phyloP scores from a whole-genome alignment of 2,888 invertebrate genomes.

The Drosophila histrio region DNA sequence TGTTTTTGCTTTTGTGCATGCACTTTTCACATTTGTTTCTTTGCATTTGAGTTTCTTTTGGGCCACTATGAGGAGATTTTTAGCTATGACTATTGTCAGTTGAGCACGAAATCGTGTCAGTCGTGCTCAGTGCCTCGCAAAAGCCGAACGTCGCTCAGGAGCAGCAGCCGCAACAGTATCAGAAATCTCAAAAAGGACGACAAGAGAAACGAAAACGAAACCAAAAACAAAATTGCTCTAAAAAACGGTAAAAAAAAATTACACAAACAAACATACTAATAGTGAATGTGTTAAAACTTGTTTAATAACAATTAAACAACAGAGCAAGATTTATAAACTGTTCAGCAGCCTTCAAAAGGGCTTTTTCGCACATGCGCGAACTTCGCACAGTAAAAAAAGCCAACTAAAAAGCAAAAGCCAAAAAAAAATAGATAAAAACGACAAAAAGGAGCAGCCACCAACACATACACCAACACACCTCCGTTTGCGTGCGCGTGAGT shows the following conservation, averaged over 20 bases:
- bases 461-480: conserved; percentile 35
- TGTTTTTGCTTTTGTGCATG: conserved; percentile 58
- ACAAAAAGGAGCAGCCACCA: conserved; percentile 63
- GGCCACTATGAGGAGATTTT: conserved; percentile 61
- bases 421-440: conserved; percentile 74
- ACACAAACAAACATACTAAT: conserved; percentile 27
- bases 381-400: conserved; percentile 49
- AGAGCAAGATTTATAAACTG: conserved; percentile 14
- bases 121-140: conserved; percentile 81
- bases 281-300: conserved; percentile 45
- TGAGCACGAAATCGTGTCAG: conserved; percentile 75
- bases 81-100: conserved; percentile 73
- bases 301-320: conserved; percentile 8
- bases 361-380: conserved; percentile 74
- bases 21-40: conserved; percentile 70
- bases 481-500: conserved; percentile 22
- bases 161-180: conserved; percentile 26
- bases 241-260: conserved; percentile 8
- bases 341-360: conserved; percentile 27
- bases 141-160: conserved; percentile 63
- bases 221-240: conserved; percentile 36
- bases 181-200: conserved; percentile 53
- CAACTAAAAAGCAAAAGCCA: conserved; percentile 57
- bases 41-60: conserved; percentile 67
- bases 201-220: conserved; percentile 59